These are phyloP conservation scores for Drosophila colorata DNA, from an alignment of 2,888 invertebrate genomes.

Conservation along the genomic window DNA sequence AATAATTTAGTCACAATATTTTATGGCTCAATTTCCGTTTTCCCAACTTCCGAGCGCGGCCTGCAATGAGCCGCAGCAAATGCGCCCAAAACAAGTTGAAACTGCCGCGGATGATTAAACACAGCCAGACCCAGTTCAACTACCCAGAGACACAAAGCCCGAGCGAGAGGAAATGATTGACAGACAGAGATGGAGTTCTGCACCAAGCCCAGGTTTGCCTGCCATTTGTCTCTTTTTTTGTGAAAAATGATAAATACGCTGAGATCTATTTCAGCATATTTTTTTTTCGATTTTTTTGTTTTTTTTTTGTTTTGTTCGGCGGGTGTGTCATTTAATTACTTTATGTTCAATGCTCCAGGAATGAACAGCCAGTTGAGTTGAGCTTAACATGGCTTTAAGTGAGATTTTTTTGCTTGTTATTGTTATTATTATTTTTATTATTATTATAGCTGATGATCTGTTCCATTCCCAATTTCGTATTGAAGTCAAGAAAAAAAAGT, in stretches of 20 bases:
- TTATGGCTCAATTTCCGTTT: constrained; percentile 79
- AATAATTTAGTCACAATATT: constrained; percentile 60
- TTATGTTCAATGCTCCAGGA: constrained; percentile 53
- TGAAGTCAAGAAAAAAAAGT: constrained; percentile 32
- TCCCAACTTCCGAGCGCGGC: constrained; percentile 66
- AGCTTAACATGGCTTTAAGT: constrained; percentile 19
- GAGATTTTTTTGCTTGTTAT: constrained; percentile 18
- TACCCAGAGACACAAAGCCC: neutral
- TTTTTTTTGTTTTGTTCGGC: constrained; percentile 21
- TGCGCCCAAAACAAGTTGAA: constrained; percentile 63
- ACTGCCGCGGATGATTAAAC: constrained; percentile 72
- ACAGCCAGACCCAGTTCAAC: constrained; percentile 32
- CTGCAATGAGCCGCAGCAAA: constrained; percentile 64
- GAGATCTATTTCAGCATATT: constrained; percentile 60
- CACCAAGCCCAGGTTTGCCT: constrained; percentile 64
- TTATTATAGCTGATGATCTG: constrained; percentile 41
- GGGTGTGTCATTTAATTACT: constrained; percentile 77
- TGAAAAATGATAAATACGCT: constrained; percentile 68
- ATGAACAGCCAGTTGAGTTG: constrained; percentile 4
- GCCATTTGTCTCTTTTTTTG: constrained; percentile 28
- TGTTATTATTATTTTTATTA: constrained; percentile 8
- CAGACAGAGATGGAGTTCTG: constrained; percentile 35
- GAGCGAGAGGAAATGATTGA: neutral
- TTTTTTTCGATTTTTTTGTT: constrained; percentile 12
- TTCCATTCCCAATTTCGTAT: constrained; percentile 25